Percentiles rank a stretch among this genome's conserved stretches.
These are phyloP conservation scores for Notothenia coriiceps DNA, from an alignment of 2,113 vertebrate genomes.

Conservation along the genomic window DNA sequence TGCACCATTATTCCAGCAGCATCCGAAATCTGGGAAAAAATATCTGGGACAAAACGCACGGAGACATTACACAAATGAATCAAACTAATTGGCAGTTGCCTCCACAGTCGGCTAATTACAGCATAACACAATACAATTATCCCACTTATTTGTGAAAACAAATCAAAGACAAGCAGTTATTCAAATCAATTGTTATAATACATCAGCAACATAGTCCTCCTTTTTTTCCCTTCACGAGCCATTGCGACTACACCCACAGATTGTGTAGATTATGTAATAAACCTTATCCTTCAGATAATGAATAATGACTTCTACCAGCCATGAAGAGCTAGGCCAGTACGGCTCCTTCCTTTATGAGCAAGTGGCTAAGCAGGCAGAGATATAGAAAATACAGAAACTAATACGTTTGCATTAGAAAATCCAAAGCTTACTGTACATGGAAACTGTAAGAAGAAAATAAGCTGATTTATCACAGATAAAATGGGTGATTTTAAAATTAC, in stretches of 20 bases:
- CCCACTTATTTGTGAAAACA: slow-evolving; percentile 76
- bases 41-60: slow-evolving; percentile 85
- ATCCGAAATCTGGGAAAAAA: slow-evolving; percentile 98
- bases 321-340: slow-evolving; percentile 30
- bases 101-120: slow-evolving; percentile 74
- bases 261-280: slow-evolving; percentile 73
- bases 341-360: slow-evolving; percentile 30
- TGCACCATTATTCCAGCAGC: slow-evolving; percentile 92
- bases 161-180: slow-evolving; percentile 69
- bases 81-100: slow-evolving; percentile 70
- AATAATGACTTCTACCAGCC: slow-evolving; percentile 67
- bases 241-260: slow-evolving; percentile 51
- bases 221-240: slow-evolving; percentile 34
- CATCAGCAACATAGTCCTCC: slow-evolving; percentile 29
- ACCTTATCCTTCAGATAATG: slow-evolving; percentile 57
- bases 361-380: slow-evolving; percentile 37
- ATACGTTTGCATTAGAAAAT: slow-evolving; percentile 22
- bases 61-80: slow-evolving; percentile 56
- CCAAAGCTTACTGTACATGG: slow-evolving; percentile 3
- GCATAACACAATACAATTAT: slow-evolving; percentile 72
- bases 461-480: slow-evolving; percentile 45
- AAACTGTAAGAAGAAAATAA: slow-evolving; percentile 10
- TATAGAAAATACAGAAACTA: slow-evolving; percentile 15
- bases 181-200: slow-evolving; percentile 59
- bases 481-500: not conserved